Base-by-base conservation (phyloP, 2,888 invertebrate genomes). In the Callyntrura guangdongensis region DNA sequence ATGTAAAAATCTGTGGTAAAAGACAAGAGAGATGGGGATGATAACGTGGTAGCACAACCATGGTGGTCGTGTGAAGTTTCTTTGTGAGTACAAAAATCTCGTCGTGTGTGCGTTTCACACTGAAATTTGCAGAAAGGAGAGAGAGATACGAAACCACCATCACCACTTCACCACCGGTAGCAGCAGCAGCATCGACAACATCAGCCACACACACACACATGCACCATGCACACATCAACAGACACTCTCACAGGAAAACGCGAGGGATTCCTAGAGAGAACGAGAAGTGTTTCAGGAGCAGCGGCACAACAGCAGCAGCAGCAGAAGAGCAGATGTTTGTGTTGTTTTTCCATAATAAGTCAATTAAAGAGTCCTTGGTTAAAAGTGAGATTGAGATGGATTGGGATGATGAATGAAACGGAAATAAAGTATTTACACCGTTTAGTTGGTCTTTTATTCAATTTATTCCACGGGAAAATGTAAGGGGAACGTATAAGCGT, bases 351-450 rank as follows among this genome's bases (percentile, higher is more conserved):
- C 79, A 85, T 72, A 90, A 90, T 90, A 81, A 90, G 89, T 85
- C 84, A 90, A 90, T 85, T 85, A 90, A 85, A 79, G 17, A 77
- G 74, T 83, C 84, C 77, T 74, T 83, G 47, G 77, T 84, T 56
- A 82, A n/a, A 25, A 11, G 22, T 59, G 56, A 81, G 14, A 5
- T 72, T 59, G 56, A 81, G 14, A 5, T 72, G 64, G 36, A 36
- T 36, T 36, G 2, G 36, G 36, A 36, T 27, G 47, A 81, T 85
- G 64, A 84, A 90, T 90, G 64, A 64, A 89, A 85, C 85, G 89
- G 89, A 90, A 69, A 90, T 85, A n/a, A n/a, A 85, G 36, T 67
- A 81, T 79, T 90, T 90, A 85, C 53, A 85, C 53, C 81, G 47
- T 85, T 84, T 88, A 88, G 59, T 61, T 17, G 3, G 45, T n/a